Evolutionary conservation across 2,888 invertebrate genomes (phyloP), one percentile per base, ranked within the genome.

Genomic region (Ethmia dodecea): DNA sequence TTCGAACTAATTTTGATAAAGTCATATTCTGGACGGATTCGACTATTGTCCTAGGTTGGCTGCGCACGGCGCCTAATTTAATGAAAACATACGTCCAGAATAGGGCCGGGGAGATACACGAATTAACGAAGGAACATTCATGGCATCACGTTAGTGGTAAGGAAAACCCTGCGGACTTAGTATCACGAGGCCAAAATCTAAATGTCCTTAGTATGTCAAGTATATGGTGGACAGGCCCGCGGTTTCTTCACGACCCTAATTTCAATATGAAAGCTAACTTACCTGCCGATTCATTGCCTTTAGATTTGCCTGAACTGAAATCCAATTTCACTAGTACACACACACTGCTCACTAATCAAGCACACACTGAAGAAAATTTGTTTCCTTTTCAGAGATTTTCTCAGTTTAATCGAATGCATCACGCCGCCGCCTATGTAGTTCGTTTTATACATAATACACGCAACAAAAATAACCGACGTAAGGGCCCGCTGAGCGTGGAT

Each of bases 31-130:
- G 18, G 18, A 18, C 18, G 3, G 18, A n/a, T n/a, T n/a, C n/a
- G n/a, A n/a, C n/a, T n/a, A n/a, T n/a, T n/a, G n/a, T n/a, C n/a
- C n/a, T n/a, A 18, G 40, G 38, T 10, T 53, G 52, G 52, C 31
- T 49, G 5, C 31, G 18, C n/a, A 51, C 45, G 43, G 16, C 44
- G 5, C 45, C 48, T 13, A 31, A 38, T 13, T 4, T 22, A 9
- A 26, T 55, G 6, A 45, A 55, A 36, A 35, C 51, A 1, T 51
- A 43, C 31, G 51, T 55, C 3, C 48, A 46, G 31, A 50, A 52
- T 27, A 26, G 55, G 9, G 37, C 38, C 1, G 12, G 35, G 3
- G 37, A 50, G 34, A 50, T 55, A 6, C 35, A 43, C n/a, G 43
- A 47, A 5, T 24, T 49, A 8, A 49, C 49, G 3, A 30, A 37